These are phyloP conservation scores for Belgica antarctica DNA, from an alignment of 2,888 invertebrate species.

Conservation along the genomic window DNA sequence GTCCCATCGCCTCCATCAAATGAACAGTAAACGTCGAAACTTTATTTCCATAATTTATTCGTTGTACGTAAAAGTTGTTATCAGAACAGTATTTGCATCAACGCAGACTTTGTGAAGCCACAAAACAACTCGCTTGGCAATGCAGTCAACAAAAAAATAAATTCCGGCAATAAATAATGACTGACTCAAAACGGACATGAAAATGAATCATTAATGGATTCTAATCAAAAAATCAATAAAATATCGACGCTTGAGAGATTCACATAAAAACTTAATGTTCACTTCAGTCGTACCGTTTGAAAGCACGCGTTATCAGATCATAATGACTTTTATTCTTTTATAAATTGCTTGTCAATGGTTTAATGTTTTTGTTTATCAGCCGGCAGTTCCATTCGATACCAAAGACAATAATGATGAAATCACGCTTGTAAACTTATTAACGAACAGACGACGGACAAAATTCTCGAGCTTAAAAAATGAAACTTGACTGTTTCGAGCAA, in stretches of 20 bases:
- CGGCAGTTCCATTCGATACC: too few relatives aligned
- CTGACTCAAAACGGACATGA: not conserved
- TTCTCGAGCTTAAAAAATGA: not conserved
- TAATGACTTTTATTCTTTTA: too few relatives aligned
- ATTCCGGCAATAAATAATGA: not conserved
- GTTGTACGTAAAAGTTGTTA: not conserved
- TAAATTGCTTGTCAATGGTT: too few relatives aligned
- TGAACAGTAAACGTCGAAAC: conserved; percentile 6
- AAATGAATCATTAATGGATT: not conserved
- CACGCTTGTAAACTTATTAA: too few relatives aligned
- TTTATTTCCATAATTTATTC: conserved; percentile 24
- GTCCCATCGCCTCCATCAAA: not conserved
- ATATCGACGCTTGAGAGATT: not conserved
- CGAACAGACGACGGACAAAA: not conserved
- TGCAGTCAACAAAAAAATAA: not conserved
- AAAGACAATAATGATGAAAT: too few relatives aligned
- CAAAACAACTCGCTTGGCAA: not conserved
- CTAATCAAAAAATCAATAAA: conserved; percentile 16
- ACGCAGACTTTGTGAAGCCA: not conserved
- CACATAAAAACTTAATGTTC: conserved; percentile 10
- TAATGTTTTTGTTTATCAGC: too few relatives aligned
- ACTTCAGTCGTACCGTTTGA: conserved; percentile 1
- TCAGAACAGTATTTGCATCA: conserved; percentile 19
- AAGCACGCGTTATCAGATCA: too few relatives aligned
- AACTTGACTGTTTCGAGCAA: not conserved